phyloP scores from a whole-genome alignment of 2,113 vertebrate genomes.

The Pipra filicauda region DNA sequence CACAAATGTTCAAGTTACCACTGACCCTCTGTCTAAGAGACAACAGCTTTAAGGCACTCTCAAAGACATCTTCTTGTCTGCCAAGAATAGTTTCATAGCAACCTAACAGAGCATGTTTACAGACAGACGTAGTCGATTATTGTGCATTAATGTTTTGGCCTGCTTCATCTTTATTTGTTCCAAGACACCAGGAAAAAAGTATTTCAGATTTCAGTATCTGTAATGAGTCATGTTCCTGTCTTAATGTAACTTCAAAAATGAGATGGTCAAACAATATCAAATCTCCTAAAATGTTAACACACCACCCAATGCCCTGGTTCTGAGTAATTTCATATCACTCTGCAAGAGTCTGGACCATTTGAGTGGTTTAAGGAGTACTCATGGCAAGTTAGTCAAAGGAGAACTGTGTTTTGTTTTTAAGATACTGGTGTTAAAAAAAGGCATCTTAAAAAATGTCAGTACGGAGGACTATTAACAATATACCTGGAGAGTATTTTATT shows the following conservation, averaged over 20 bases:
- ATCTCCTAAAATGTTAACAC: background rate
- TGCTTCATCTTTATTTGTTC: slow-evolving; percentile 15
- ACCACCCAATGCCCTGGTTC: background rate
- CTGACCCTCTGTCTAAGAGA: background rate
- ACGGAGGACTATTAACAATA: background rate
- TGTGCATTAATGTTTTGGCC: slow-evolving; percentile 36
- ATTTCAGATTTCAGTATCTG: slow-evolving; percentile 19
- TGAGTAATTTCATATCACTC: background rate
- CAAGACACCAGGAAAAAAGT: slow-evolving; percentile 13
- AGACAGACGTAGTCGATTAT: slow-evolving; percentile 24
- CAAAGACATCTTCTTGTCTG: background rate
- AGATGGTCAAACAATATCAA: background rate
- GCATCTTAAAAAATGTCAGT: background rate
- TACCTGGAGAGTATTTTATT: background rate
- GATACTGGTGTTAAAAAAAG: background rate
- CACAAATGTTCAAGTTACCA: background rate
- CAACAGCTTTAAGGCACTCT: background rate
- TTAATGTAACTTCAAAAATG: background rate
- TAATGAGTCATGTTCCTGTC: background rate
- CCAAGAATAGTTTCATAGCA: slow-evolving; percentile 49
- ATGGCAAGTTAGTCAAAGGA: background rate
- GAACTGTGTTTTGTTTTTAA: background rate
- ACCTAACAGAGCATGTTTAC: slow-evolving; percentile 55
- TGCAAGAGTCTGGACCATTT: background rate
- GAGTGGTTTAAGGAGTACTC: background rate